Evolutionary conservation across 2,888 invertebrate genomes (phyloP), one percentile per base, ranked within the genome.

Genomic region (Tetropium fuscum): DNA sequence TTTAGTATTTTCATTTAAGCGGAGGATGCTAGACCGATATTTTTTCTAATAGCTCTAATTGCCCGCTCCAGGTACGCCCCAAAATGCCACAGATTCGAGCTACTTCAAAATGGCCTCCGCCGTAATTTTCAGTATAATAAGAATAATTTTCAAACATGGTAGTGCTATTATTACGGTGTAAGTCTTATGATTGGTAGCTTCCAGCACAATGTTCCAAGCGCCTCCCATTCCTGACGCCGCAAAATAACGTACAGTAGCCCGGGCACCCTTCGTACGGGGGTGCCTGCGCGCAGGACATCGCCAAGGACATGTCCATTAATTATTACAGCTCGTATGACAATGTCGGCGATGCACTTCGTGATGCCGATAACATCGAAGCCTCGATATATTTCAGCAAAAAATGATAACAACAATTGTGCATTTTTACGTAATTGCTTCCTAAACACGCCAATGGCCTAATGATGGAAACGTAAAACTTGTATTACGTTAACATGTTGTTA

Each of bases 81-180:
- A 55, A 53, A 32, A 58, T 45, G 51, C 48, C 53, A 20, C 49
- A 55, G 61, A 64, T 57, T 57, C 60, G 53, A 59, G 56, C 60
- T 63, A 66, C 72, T 69, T 69, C 75, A 78, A 77, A 77, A 78
- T 78, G 78, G 78, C 75, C 64, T 56, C 71, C 76, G 69, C 56
- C 59, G 72, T 76, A 77, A 78, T 78, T 78, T 78, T 77, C 75
- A 69, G 65, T 72, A 76, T 79, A 80, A 80, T 79, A 79, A 77
- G 80, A 78, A 80, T 78, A 79, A 80, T 80, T 80, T 80, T 79
- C 80, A 79, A 79, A 79, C 76, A 80, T 79, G 80, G 80, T 78
- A 72, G 78, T 72, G 72, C 68, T 72, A 72, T 75, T 74, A 75
- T 76, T 75, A 75, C 65, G 71, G 49, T 47, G 20, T 41, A 59